phyloP scores from a whole-genome alignment of 2,888 invertebrate genomes.

The Drymonia ruficornis region DNA sequence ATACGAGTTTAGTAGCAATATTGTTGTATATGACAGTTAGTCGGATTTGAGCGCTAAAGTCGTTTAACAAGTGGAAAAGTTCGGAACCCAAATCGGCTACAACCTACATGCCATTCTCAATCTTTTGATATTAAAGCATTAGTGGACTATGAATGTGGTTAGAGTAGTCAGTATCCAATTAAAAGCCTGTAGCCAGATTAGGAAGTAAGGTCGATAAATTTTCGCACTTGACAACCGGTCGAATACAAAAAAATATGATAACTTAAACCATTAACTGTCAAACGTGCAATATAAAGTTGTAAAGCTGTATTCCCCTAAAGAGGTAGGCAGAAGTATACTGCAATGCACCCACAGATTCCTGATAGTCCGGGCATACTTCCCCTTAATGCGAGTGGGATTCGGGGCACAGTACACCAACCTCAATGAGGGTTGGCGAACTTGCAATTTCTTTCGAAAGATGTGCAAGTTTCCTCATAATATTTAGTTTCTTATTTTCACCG shows the following conservation, averaged over 20 bases:
- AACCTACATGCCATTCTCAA: constrained; percentile 10
- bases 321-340: too few relatives aligned
- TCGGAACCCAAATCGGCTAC: constrained; percentile 10
- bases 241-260: constrained; percentile 1
- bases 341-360: too few relatives aligned
- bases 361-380: too few relatives aligned
- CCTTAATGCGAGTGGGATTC: too few relatives aligned
- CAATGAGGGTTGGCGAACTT: too few relatives aligned
- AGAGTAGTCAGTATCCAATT: constrained; percentile 14
- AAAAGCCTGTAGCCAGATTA: constrained; percentile 8
- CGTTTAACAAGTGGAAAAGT: constrained; percentile 21
- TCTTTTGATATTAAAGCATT: constrained; percentile 6
- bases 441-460: too few relatives aligned
- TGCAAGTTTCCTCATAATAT: too few relatives aligned
- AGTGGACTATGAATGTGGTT: background rate
- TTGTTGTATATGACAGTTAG: constrained; percentile 50
- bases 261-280: too few relatives aligned
- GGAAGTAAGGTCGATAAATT: constrained; percentile 21
- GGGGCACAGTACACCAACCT: too few relatives aligned
- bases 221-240: constrained; percentile 13
- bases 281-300: background rate
- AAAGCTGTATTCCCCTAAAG: too few relatives aligned
- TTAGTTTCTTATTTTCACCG: too few relatives aligned
- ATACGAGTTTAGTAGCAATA: constrained; percentile 63
- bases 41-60: constrained; percentile 32